Percentiles rank a stretch among this genome's conserved stretches.
These are phyloP conservation scores for Cyclopterus lumpus DNA, from an alignment of 2,797 vertebrate genomes.

Conservation along the genomic window DNA sequence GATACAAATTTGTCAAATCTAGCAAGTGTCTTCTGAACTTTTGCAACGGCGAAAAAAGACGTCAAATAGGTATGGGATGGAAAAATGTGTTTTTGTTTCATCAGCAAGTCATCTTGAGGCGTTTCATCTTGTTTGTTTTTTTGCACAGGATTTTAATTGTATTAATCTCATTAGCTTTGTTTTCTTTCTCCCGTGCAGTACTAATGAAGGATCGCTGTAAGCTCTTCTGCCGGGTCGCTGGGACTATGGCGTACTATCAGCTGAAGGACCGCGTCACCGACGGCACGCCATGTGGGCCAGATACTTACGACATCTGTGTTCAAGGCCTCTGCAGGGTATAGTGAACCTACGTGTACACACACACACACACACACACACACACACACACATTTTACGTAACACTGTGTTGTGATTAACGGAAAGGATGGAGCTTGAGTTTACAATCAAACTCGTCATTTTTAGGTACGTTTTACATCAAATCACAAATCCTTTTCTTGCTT, in stretches of 20 bases:
- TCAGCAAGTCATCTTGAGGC: background rate
- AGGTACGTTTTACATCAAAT: background rate
- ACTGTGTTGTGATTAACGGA: slow-evolving; percentile 13
- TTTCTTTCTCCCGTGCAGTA: slow-evolving; percentile 81
- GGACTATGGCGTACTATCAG: slow-evolving; percentile 94
- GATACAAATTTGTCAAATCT: slow-evolving; percentile 30
- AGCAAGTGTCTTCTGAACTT: slow-evolving; percentile 14
- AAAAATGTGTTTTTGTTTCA: slow-evolving; percentile 31
- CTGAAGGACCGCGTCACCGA: slow-evolving; percentile 94
- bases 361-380: background rate
- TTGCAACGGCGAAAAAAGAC: slow-evolving; percentile 23
- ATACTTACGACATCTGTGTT: slow-evolving; percentile 96
- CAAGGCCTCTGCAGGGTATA: slow-evolving; percentile 97
- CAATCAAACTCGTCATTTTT: slow-evolving; percentile 8
- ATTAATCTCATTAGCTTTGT: slow-evolving; percentile 24
- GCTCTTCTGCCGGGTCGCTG: slow-evolving; percentile 95
- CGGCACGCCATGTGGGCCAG: slow-evolving; percentile 93
- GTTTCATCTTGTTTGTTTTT: slow-evolving; percentile 2
- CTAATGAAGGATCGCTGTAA: slow-evolving; percentile 98
- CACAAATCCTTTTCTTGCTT: background rate
- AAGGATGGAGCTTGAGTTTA: background rate
- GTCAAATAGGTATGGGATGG: slow-evolving; percentile 23
- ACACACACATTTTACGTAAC: background rate
- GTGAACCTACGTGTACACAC: background rate
- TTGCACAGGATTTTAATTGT: background rate